A percentile compares a stretch with the other conserved stretches of the same genome.
These are phyloP conservation scores for Zygothrica quintamaculata DNA, from an alignment of 2,888 invertebrate genomes.

Conservation along the genomic window DNA sequence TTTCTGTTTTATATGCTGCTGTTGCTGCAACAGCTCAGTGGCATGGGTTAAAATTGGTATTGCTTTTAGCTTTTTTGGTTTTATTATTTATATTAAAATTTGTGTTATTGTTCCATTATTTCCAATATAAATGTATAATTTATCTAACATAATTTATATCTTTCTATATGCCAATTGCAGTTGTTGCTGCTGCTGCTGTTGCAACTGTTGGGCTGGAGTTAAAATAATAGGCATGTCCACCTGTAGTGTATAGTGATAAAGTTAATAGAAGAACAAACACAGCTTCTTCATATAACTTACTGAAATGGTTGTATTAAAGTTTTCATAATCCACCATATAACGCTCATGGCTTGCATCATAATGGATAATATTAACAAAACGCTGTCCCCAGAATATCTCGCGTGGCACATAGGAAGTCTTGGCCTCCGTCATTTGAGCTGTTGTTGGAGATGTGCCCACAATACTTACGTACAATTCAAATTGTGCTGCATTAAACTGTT, in stretches of 20 bases:
- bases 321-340: conserved; percentile 85
- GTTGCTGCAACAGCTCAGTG: background rate
- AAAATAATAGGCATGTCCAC: conserved; percentile 69
- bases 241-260: conserved; percentile 28
- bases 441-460: conserved; percentile 92
- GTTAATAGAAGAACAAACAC: too few relatives aligned
- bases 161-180: conserved; percentile 41
- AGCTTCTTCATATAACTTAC: conserved; percentile 48
- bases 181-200: conserved; percentile 10
- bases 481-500: conserved; percentile 89
- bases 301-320: conserved; percentile 83
- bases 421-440: conserved; percentile 89
- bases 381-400: conserved; percentile 94
- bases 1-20: too few relatives aligned
- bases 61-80: too few relatives aligned
- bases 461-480: conserved; percentile 93
- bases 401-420: conserved; percentile 91
- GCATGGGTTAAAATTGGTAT: too few relatives aligned
- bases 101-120: background rate
- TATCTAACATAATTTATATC: too few relatives aligned
- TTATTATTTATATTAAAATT: conserved; percentile 1
- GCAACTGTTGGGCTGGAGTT: conserved; percentile 8
- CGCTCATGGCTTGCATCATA: conserved; percentile 86
- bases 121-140: too few relatives aligned
- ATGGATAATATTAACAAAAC: conserved; percentile 89